Base-by-base conservation (phyloP, 2,888 invertebrate species). In the Meteorus colon region DNA sequence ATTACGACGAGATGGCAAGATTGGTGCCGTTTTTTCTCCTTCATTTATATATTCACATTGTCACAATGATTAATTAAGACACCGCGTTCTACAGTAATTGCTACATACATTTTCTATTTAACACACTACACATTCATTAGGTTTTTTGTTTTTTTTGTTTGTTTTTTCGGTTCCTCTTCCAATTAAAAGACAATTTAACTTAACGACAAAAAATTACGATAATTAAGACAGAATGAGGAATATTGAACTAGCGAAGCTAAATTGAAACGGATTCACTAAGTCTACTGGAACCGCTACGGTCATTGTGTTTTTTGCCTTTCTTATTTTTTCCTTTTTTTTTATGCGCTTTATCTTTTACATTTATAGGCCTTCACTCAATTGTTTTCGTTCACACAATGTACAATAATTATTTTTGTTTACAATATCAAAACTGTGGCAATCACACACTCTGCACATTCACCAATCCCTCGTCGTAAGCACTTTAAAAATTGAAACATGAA, bases 221-320 rank as follows among this genome's bases (percentile, higher is more conserved):
- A 27, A 59, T 60, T 65, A 67, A 34, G 27, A 55, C 31, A 51
- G 59, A 68, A 59, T 31, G 74, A 80, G 34, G 69, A 79, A 73
- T n/a, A 55, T 67, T 75, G 69, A 72, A 66, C 63, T 73, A 77
- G 72, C 75, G 27, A 73, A 78, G 76, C 77, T 45, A 75, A 77
- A 77, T 73, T 78, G 60, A 77, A 74, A 77, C 63, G 75, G 75
- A 75, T 77, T 66, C 74, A 73, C 78, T 79, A 79, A 79, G 77
- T 77, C 19, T 19, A 78, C 76, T 80, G 76, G 59, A 76, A 81
- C 78, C 75, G 79, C 80, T 80, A 81, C 75, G 78, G 78, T 79
- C 78, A 75, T 78, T 80, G 70, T 70, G 34, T 59, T 68, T 65
- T 65, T 76, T 73, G 27, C 59, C 55, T 45, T 51, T 67, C 55